Evolutionary conservation across 2,113 vertebrate genomes (phyloP).

Genomic region (Dipodomys stephensi): DNA sequence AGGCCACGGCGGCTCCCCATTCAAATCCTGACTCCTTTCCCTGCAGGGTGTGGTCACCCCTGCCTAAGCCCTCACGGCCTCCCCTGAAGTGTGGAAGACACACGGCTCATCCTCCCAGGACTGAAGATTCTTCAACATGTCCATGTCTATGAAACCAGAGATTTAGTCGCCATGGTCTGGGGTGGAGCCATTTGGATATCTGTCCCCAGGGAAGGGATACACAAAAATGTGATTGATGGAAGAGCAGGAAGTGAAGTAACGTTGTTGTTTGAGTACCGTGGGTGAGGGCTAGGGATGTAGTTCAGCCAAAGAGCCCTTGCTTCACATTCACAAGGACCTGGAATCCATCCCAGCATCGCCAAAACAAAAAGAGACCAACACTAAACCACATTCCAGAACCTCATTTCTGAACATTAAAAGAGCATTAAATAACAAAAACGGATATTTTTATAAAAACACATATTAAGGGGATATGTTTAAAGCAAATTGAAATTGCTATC

Average conservation of each 20-base stretch:
- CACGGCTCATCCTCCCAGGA: no score
- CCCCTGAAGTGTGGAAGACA: background rate
- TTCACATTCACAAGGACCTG: no score
- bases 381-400: background rate
- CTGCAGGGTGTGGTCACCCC: background rate
- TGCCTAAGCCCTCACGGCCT: background rate
- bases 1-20: background rate
- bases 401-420: constrained; percentile 8
- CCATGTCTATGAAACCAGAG: background rate
- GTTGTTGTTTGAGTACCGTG: background rate
- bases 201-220: background rate
- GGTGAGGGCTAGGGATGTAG: no score
- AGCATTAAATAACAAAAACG: background rate
- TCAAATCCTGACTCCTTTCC: background rate
- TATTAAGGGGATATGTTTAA: background rate
- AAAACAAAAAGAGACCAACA: background rate
- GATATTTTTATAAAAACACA: background rate
- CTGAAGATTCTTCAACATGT: background rate
- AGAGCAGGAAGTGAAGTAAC: background rate
- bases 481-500: background rate
- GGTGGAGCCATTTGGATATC: background rate
- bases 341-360: no score
- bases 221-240: background rate
- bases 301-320: no score
- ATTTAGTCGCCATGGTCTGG: background rate